Base-by-base conservation (phyloP, 1,140 invertebrate species). In the Heliothis subflexa region DNA sequence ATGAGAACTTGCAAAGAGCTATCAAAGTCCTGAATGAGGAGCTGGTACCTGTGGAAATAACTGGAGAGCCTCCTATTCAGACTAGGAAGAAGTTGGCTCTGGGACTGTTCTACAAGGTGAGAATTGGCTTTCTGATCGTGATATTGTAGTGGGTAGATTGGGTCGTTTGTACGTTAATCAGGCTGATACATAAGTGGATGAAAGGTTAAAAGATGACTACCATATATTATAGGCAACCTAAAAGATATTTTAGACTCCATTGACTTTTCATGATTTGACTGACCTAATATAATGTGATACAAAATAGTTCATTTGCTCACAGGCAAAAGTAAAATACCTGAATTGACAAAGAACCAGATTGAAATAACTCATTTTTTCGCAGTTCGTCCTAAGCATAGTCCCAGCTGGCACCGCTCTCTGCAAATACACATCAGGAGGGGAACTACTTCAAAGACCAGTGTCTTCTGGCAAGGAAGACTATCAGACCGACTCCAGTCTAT, bases 51-150 rank as follows among this genome's bases (percentile, higher is more conserved):
- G 95, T 96, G 79, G 89, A 95, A 40, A 88, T 95, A n/a, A 93
- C 96, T 3, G 96, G 96, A 0, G 96, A 97, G 86, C 95, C 96
- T 14, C 95, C 95, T 0, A 95, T 96, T 0, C 93, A 95, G 49
- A 97, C 96, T 78, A 95, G 97, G 18, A 96, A 96, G 81, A 95
- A 95, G 71, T 88, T 98, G 28, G 96, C 97, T 1, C 95, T 96
- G 59, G 95, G 95, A 72, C 87, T 98, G 25, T 96, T 98, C 81
- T 98, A 98, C 86, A 98, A 98, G 95, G 96, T 97, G 91, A 83
- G 70, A 50, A 52, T n/a, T 7, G 3, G n/a, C 3, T 76, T 76
- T 16, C 13, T 64, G 12, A 7, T 28, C n/a, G 12, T 52, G 11
- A 14, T 59, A 21, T 59, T 21, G 7, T 14, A 33, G 16, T 59